These are phyloP conservation scores for Callipepla squamata DNA, from an alignment of 2,113 vertebrate genomes.

Conservation along the genomic window DNA sequence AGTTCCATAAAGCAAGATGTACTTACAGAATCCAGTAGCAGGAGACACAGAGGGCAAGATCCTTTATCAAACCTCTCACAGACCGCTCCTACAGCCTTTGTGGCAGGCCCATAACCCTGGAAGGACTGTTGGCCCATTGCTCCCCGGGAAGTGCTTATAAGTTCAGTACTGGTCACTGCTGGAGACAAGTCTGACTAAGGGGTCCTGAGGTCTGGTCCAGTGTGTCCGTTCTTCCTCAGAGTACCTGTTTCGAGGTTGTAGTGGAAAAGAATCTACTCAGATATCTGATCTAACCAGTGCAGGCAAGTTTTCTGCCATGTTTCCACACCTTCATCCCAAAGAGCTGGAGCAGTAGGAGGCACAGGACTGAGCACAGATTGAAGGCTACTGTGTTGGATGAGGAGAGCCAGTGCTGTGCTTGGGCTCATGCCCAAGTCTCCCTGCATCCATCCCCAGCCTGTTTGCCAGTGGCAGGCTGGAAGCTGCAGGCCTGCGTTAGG, in stretches of 20 bases:
- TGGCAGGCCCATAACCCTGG: neutral
- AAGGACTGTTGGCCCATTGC: neutral
- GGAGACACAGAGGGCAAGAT: neutral
- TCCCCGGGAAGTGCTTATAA: neutral
- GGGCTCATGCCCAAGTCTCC: neutral
- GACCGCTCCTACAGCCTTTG: rapidly evolving
- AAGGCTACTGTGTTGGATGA: neutral
- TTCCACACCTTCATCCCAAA: conserved; percentile 9
- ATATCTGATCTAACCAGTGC: neutral
- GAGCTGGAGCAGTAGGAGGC: neutral
- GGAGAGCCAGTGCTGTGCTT: neutral
- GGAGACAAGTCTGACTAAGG: neutral
- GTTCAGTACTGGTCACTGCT: neutral
- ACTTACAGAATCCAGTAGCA: neutral
- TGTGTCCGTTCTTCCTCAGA: neutral
- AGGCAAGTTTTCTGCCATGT: neutral
- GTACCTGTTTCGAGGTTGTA: neutral
- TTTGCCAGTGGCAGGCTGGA: neutral
- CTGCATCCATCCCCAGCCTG: neutral
- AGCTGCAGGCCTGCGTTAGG: rapidly evolving
- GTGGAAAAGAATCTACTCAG: neutral
- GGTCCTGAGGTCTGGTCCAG: neutral
- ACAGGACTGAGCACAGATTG: neutral
- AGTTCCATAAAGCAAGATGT: neutral
- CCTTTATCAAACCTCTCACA: neutral